Conservation (phyloP, 2,888 invertebrate species). For the Acleris laterana region DNA sequence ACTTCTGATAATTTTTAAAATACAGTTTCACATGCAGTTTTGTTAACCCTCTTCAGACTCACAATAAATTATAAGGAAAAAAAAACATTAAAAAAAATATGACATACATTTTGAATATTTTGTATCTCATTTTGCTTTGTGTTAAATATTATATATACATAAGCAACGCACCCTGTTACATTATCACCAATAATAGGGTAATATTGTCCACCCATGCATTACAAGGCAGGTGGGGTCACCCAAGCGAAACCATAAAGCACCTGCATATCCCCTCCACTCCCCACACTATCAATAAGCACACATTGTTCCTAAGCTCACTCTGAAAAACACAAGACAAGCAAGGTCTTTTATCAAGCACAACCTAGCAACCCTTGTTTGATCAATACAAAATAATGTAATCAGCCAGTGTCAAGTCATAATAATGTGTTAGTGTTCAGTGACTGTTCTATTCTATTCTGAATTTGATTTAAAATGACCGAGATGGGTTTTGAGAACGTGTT, state of each 20-base stretch:
- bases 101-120: no score
- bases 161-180: conserved; percentile 45
- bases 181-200: conserved; percentile 48
- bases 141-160: conserved; percentile 40
- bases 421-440: conserved; percentile 62
- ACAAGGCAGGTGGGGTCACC: conserved; percentile 73
- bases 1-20: no score
- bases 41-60: not conserved
- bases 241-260: conserved; percentile 67
- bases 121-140: conserved; percentile 27
- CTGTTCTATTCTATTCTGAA: conserved; percentile 49
- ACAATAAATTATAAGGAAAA: not conserved
- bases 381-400: conserved; percentile 68
- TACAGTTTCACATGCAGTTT: not conserved
- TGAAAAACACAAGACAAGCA: conserved; percentile 50
- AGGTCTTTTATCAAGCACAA: conserved; percentile 48
- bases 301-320: conserved; percentile 53
- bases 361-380: conserved; percentile 78
- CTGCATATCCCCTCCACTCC: conserved; percentile 68
- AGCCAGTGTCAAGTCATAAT: conserved; percentile 59
- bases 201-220: conserved; percentile 66
- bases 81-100: no score
- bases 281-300: conserved; percentile 58
- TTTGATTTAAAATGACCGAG: conserved; percentile 71
- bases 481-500: conserved; percentile 82